Conservation (phyloP, 2,113 vertebrate species). For the Pelecanoides urinatrix region DNA sequence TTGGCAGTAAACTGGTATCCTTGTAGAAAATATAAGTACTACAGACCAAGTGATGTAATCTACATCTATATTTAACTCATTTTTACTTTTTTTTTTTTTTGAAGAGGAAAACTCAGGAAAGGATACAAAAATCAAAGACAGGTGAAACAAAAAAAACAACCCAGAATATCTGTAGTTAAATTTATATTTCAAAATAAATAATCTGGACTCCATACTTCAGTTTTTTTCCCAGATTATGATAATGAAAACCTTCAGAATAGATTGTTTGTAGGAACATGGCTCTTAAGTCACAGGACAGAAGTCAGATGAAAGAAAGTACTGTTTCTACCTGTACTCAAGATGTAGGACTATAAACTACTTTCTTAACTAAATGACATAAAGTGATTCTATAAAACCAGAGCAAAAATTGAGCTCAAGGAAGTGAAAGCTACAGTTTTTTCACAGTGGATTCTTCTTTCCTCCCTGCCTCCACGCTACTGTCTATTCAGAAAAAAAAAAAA, state of each 20-base stretch:
- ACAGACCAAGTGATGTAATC: conserved; percentile 47
- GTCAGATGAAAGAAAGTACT: neutral
- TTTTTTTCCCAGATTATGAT: neutral
- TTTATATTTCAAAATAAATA: conserved; percentile 11
- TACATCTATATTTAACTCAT: neutral
- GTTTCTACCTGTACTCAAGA: neutral
- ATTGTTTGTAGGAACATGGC: neutral
- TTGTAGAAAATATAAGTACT: conserved; percentile 47
- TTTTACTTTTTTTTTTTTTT: neutral
- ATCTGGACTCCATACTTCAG: neutral
- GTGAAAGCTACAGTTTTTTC: neutral
- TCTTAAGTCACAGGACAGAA: neutral
- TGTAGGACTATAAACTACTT: neutral
- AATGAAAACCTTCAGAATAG: neutral
- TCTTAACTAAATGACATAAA: neutral
- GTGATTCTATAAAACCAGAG: neutral
- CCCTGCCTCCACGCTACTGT: neutral
- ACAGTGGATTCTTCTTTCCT: neutral
- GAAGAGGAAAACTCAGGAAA: neutral
- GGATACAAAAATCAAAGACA: neutral
- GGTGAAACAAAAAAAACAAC: neutral
- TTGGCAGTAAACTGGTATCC: conserved; percentile 48
- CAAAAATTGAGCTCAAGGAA: neutral
- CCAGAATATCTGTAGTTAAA: neutral
- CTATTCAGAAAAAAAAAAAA: neutral